Percentiles rank a stretch among this genome's conserved stretches.
Evolutionary conservation across 2,797 vertebrate species (phyloP).

Genomic region (Botia kubotai): DNA sequence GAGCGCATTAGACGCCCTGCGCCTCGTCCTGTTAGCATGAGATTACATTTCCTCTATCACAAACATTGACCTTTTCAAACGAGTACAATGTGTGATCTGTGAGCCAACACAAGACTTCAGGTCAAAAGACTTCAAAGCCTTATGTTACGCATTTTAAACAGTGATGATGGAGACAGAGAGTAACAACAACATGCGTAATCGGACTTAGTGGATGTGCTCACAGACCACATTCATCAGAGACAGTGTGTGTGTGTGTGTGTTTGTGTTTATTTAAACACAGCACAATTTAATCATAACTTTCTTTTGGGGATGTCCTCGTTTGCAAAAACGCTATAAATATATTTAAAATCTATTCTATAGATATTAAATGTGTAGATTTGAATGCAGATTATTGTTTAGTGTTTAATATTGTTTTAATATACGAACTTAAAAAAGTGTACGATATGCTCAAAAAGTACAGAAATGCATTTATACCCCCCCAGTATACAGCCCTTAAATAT

Average conservation of each 20-base stretch:
- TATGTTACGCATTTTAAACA: slow-evolving; percentile 15
- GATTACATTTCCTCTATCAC: slow-evolving; percentile 37
- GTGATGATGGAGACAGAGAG: neutral
- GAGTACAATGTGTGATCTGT: slow-evolving; percentile 28
- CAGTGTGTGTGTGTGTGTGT: slow-evolving; percentile 48
- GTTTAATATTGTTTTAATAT: no score
- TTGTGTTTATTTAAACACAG: slow-evolving; percentile 35
- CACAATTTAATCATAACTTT: no score
- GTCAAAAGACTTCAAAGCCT: slow-evolving; percentile 18
- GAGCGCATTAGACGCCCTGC: slow-evolving; percentile 27
- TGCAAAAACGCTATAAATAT: no score
- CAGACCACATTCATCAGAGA: neutral
- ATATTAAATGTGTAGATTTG: no score
- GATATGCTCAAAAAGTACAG: neutral
- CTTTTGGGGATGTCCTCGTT: no score
- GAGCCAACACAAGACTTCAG: slow-evolving; percentile 21
- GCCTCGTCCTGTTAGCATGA: slow-evolving; percentile 11
- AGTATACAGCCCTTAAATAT: no score
- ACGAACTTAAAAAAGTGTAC: slow-evolving; percentile 25
- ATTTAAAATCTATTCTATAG: no score
- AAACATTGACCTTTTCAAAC: slow-evolving; percentile 51
- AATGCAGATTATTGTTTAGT: no score
- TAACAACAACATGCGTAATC: neutral
- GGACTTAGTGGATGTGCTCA: neutral
- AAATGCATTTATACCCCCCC: neutral